These are phyloP conservation scores for Drosophila affinis DNA, from an alignment of 2,888 invertebrate species.

Conservation along the genomic window DNA sequence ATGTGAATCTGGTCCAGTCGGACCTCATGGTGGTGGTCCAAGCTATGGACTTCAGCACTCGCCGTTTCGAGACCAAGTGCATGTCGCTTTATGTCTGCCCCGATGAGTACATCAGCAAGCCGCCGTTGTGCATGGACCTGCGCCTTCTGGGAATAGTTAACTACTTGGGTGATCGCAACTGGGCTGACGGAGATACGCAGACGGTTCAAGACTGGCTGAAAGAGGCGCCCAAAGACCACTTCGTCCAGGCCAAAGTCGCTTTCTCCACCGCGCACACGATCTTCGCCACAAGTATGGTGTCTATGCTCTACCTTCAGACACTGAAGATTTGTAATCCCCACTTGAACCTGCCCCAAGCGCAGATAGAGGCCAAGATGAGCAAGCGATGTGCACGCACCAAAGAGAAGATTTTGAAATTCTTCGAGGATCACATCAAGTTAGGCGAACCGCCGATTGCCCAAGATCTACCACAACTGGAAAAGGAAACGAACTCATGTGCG, in stretches of 20 bases:
- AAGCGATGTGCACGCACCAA: constrained; percentile 27
- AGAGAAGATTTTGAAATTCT: constrained; percentile 30
- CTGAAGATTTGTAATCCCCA: constrained; percentile 33
- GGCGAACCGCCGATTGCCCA: background rate
- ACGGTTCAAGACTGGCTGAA: constrained; percentile 35
- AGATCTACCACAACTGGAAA: background rate
- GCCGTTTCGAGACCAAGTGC: constrained; percentile 37
- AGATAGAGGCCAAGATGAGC: constrained; percentile 31
- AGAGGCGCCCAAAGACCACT: constrained; percentile 19
- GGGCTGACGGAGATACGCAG: constrained; percentile 36
- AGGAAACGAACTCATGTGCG: background rate
- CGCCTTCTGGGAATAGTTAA: constrained; percentile 59
- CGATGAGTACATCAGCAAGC: constrained; percentile 9
- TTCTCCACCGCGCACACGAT: constrained; percentile 51
- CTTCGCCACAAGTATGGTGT: constrained; percentile 39
- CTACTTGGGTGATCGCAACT: constrained; percentile 47
- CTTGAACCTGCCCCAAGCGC: constrained; percentile 22
- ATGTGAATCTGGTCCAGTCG: constrained; percentile 31
- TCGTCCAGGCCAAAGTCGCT: constrained; percentile 57
- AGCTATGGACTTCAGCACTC: constrained; percentile 59
- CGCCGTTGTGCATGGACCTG: constrained; percentile 49
- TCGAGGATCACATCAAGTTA: constrained; percentile 12
- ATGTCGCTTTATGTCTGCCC: constrained; percentile 52
- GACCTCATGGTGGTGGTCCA: constrained; percentile 55
- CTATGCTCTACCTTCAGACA: constrained; percentile 36